Evolutionary conservation across 2,113 vertebrate species (phyloP).

Genomic region (Talpa occidentalis): DNA sequence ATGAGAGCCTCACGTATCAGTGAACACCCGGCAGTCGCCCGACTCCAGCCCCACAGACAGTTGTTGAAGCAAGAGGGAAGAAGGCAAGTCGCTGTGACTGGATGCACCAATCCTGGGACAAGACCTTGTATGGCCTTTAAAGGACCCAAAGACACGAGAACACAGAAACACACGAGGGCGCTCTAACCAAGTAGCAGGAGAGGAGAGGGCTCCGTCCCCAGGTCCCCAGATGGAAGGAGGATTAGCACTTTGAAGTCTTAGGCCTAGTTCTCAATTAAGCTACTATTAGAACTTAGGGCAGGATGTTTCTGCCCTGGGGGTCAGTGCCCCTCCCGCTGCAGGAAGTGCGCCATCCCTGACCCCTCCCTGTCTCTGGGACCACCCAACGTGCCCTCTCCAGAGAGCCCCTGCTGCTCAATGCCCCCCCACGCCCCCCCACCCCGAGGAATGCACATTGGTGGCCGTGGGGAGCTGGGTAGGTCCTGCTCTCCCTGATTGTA

Average conservation of each 20-base stretch:
- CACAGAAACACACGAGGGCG: conserved; percentile 67
- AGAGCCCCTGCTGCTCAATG: not conserved
- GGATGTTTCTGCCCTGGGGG: not conserved
- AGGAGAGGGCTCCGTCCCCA: not conserved
- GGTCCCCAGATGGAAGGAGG: not conserved
- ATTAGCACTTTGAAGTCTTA: not conserved
- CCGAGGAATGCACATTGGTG: not conserved
- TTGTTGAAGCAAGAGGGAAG: not conserved
- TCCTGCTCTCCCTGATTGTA: not conserved
- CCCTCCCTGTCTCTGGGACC: not conserved
- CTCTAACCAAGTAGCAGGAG: conserved; percentile 63
- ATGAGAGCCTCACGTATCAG: not conserved
- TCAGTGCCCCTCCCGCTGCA: not conserved
- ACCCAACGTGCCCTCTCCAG: not conserved
- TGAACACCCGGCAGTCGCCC: not conserved
- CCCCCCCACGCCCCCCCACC: too few relatives aligned
- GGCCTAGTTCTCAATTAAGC: not conserved
- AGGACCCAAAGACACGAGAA: not conserved
- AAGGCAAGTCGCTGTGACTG: not conserved
- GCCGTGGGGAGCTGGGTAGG: not conserved
- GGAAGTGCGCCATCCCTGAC: not conserved
- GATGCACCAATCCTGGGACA: fast-evolving
- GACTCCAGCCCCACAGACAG: not conserved
- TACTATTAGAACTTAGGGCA: not conserved
- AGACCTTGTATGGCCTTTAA: not conserved